Conservation (phyloP, 2,113 vertebrate species). For the Acrocephalus kingi region DNA sequence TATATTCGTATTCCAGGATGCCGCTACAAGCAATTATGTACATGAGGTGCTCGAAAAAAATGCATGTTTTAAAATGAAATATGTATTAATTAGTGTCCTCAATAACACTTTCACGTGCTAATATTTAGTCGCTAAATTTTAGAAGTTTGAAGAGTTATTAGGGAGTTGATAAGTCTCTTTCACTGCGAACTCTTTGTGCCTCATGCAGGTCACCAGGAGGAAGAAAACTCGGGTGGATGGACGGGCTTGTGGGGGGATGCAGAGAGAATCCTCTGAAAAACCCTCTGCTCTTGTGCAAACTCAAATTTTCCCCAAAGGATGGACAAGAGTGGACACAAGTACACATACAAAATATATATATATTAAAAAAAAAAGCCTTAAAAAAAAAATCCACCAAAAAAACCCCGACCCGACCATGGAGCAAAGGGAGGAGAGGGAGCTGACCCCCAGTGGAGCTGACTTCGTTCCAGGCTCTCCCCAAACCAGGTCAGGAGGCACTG, state of each 20-base stretch:
- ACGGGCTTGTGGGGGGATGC: not conserved
- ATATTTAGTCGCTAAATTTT: not conserved
- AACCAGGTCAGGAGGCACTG: not conserved
- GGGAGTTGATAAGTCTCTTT: not conserved
- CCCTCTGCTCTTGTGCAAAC: not conserved
- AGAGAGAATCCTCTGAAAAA: not conserved
- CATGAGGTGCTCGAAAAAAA: not conserved
- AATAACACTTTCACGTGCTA: not conserved
- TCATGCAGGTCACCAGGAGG: not conserved
- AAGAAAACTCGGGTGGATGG: not conserved
- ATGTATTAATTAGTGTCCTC: not conserved
- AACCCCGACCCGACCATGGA: rapidly evolving
- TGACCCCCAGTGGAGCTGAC: not conserved
- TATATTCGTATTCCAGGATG: not conserved
- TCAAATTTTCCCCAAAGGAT: not conserved
- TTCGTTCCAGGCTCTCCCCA: not conserved
- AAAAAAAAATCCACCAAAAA: not conserved
- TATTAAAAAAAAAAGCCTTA: too few species aligned
- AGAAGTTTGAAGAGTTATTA: not conserved
- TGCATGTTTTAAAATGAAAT: not conserved
- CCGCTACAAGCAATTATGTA: not conserved
- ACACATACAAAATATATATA: too few species aligned
- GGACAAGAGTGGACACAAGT: rapidly evolving
- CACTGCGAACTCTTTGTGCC: not conserved
- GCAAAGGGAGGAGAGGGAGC: not conserved